A percentile compares a stretch with the other conserved stretches of the same genome.
Evolutionary conservation across 37 sponge, comb jelly and placozoan species (phyloP).

Genomic region (Beroe ovata): DNA sequence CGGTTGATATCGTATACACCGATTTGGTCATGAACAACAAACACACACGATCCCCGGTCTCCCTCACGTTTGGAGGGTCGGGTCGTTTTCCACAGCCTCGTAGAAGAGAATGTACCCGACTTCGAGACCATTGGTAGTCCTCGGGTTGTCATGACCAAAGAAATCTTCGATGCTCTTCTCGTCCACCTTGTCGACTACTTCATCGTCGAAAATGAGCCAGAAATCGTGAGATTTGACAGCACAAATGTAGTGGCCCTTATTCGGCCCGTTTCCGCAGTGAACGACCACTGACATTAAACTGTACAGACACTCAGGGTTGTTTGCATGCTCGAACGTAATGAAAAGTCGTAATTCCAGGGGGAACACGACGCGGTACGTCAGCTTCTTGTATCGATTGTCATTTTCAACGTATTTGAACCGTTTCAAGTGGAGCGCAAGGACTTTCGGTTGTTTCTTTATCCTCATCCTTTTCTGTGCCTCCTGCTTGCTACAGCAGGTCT

Average conservation of each 20-base stretch:
- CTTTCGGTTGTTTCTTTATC: slow-evolving; percentile 87
- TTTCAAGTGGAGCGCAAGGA: slow-evolving; percentile 93
- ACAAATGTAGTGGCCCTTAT: slow-evolving; percentile 95
- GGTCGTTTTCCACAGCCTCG: slow-evolving; percentile 74
- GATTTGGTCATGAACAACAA: too few relatives aligned
- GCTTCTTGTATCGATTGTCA: slow-evolving; percentile 80
- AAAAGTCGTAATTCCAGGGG: slow-evolving; percentile 94
- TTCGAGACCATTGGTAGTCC: slow-evolving; percentile 72
- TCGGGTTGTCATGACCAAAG: slow-evolving; percentile 85
- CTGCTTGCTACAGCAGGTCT: slow-evolving; percentile 95
- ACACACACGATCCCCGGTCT: too few relatives aligned
- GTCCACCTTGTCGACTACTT: slow-evolving; percentile 80
- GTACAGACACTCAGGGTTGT: slow-evolving; percentile 82
- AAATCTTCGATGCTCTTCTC: slow-evolving; percentile 88
- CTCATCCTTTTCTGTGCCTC: slow-evolving; percentile 93
- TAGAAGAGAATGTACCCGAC: slow-evolving; percentile 96
- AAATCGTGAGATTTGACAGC: slow-evolving; percentile 80
- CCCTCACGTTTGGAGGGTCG: slow-evolving; percentile 15
- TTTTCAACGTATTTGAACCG: slow-evolving; percentile 95
- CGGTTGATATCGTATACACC: too few relatives aligned
- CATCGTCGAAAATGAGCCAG: slow-evolving; percentile 95
- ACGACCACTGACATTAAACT: slow-evolving; percentile 89
- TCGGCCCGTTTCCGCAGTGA: slow-evolving; percentile 95
- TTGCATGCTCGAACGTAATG: slow-evolving; percentile 89
- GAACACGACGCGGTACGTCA: slow-evolving; percentile 90